Percentiles rank a stretch among this genome's conserved stretches.
Conservation (phyloP, 1,140 invertebrate genomes). For the Chironomus striatipennis region DNA sequence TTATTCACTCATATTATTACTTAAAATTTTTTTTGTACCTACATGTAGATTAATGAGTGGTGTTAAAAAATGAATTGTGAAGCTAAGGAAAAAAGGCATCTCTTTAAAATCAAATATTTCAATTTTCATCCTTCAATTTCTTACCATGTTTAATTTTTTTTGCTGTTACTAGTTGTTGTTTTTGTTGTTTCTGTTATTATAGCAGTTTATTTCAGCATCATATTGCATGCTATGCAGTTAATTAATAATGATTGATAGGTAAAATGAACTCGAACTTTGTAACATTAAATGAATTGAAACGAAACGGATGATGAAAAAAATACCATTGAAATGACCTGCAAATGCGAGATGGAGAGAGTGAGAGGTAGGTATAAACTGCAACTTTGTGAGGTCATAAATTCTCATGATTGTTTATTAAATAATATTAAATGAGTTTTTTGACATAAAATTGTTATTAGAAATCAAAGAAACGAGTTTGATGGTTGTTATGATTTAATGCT, state of each 20-base stretch:
- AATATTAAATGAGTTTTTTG: no score
- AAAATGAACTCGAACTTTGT: neutral
- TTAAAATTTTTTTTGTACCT: neutral
- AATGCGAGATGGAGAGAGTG: no score
- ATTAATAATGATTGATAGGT: constrained; percentile 9
- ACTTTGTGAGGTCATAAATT: no score
- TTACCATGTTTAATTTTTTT: constrained; percentile 26
- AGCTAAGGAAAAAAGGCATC: neutral
- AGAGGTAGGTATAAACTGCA: no score
- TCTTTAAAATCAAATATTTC: constrained; percentile 15
- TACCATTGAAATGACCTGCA: no score
- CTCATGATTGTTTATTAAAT: no score
- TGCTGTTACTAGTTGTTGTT: constrained; percentile 42
- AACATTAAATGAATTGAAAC: no score
- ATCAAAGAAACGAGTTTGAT: no score
- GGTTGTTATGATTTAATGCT: no score
- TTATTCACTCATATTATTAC: neutral
- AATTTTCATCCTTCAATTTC: neutral
- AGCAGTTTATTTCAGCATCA: constrained; percentile 39
- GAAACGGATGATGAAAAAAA: no score
- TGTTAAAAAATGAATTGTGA: constrained; percentile 5
- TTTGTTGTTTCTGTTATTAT: constrained; percentile 28
- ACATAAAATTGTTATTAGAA: no score
- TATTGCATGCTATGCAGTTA: neutral
- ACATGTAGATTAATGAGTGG: constrained; percentile 7